Evolutionary conservation across 2,113 vertebrate genomes (phyloP), one percentile per base, ranked within the genome.

Genomic region (Carettochelys insculpta): DNA sequence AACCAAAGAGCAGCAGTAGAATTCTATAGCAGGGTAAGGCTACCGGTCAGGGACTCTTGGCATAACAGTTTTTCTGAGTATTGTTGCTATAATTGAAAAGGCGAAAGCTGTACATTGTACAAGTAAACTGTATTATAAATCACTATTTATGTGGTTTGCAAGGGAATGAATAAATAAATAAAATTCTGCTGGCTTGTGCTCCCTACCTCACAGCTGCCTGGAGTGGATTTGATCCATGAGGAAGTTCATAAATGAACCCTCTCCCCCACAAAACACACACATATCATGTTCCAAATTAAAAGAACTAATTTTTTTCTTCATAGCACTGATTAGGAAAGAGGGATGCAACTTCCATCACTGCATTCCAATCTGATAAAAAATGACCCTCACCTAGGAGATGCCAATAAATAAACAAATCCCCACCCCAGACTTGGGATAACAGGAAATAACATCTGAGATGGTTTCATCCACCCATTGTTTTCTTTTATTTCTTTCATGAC

Each of bases 401-500:
- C 53, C 24, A 47, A 81, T 41, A 77, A 77, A 86, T 14, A 17
- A 65, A 82, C 11, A 85, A 52, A 3, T 41, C 52, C 19, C 38
- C 84, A 41, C 31, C 38, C 4, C 6, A 34, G 17, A 61, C 24
- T 20, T 3, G 16, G 53, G 14, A 77, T 58, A 89, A 68, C 24
- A 43, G 1, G 1, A 65, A 85, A 56, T 8, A 51, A 7, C 77
- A 83, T 81, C 76, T 76, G 56, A 88, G 81, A 34, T 11, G 38
- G 17, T 89, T 96, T 86, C 25, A 25, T 89, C 45, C 43, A 51
- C 78, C n/a, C 19, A 56, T 56, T 6, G 2, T 71, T 90, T 77
- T 54, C 80, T 87, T 94, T 90, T 73, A 73, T 86, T 94, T 82
- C 41, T 83, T 95, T 96, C 11, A 51, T 88, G 85, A 89, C 50